These are phyloP conservation scores for Drosophila gunungcola DNA, from an alignment of 1,140 invertebrate species.

Conservation along the genomic window DNA sequence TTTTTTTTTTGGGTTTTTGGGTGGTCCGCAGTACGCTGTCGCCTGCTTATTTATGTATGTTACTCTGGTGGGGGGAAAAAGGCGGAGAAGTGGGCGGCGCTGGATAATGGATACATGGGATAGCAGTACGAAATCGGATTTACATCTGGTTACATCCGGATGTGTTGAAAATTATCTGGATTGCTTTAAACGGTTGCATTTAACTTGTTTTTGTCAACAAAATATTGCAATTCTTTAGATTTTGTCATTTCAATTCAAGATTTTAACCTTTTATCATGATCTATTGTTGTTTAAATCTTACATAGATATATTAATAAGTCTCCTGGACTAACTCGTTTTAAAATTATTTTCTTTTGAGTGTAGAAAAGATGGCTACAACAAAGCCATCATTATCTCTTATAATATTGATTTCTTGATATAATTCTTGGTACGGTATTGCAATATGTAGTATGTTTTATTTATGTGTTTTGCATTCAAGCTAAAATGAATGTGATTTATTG, in stretches of 20 bases:
- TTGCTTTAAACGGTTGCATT: neutral
- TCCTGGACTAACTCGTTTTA: too few relatives aligned
- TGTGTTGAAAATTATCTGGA: slow-evolving; percentile 14
- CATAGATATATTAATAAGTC: too few relatives aligned
- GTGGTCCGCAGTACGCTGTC: slow-evolving; percentile 19
- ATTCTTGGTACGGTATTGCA: too few relatives aligned
- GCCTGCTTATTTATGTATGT: slow-evolving; percentile 50
- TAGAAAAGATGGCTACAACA: too few relatives aligned
- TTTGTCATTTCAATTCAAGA: too few relatives aligned
- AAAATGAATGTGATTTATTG: neutral
- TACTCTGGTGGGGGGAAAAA: slow-evolving; percentile 3
- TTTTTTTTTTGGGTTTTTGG: slow-evolving; percentile 4
- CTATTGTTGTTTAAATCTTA: too few relatives aligned
- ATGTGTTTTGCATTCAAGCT: neutral
- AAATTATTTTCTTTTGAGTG: too few relatives aligned
- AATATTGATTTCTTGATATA: too few relatives aligned
- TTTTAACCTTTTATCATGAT: too few relatives aligned
- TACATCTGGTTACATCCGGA: slow-evolving; percentile 10
- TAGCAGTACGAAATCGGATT: slow-evolving; percentile 10
- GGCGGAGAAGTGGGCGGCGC: slow-evolving; percentile 12
- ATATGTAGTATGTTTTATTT: neutral
- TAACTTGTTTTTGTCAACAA: neutral
- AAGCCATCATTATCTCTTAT: too few relatives aligned
- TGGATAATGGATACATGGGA: slow-evolving; percentile 23
- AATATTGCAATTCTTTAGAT: neutral